phyloP scores from a whole-genome alignment of 2,113 vertebrate species.

The Pterocles gutturalis region DNA sequence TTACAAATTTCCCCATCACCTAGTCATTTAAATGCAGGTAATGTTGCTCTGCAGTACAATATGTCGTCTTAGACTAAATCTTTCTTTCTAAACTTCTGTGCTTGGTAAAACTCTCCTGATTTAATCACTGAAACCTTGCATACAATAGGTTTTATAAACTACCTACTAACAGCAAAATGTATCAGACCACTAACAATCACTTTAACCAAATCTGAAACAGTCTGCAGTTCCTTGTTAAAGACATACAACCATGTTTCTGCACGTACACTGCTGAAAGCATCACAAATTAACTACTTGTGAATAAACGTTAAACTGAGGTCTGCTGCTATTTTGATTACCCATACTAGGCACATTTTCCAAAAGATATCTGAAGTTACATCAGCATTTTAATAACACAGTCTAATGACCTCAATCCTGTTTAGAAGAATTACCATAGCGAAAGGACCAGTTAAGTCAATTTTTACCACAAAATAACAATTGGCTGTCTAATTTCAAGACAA shows the following conservation, averaged over 20 bases:
- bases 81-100: not conserved
- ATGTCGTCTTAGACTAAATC: not conserved
- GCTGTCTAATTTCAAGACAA: not conserved
- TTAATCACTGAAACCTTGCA: not conserved
- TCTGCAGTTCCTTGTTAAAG: not conserved
- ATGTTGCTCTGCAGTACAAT: not conserved
- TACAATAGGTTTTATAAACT: not conserved
- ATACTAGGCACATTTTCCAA: not conserved
- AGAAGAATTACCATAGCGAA: not conserved
- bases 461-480: not conserved
- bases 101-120: not conserved
- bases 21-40: not conserved
- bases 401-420: not conserved
- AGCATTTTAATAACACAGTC: not conserved
- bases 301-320: not conserved
- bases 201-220: not conserved
- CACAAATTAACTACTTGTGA: not conserved
- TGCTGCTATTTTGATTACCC: not conserved
- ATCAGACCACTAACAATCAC: not conserved
- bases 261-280: not conserved
- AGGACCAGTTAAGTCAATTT: not conserved
- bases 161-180: not conserved
- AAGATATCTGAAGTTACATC: not conserved
- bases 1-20: not conserved
- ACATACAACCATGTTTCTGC: not conserved